Percentiles rank a stretch among this genome's conserved stretches.
Evolutionary conservation across 2,797 vertebrate genomes (phyloP).

Genomic region (Cetoscarus ocellatus): DNA sequence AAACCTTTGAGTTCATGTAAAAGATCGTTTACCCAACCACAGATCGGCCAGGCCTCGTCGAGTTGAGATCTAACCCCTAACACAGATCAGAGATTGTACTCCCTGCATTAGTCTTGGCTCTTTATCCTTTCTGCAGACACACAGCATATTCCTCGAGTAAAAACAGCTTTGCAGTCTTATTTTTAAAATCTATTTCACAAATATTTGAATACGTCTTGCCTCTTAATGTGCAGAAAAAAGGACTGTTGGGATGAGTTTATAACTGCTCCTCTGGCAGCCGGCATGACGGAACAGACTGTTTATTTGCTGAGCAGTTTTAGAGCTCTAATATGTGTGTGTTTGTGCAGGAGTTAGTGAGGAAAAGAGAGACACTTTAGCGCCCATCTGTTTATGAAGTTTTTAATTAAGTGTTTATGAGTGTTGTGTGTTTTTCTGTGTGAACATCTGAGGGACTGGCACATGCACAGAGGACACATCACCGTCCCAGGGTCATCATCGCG

Average conservation of each 20-base stretch:
- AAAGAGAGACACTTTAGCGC: constrained; percentile 4
- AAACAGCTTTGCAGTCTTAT: constrained; percentile 26
- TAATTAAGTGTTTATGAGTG: constrained; percentile 10
- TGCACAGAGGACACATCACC: constrained; percentile 2
- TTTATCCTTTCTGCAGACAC: constrained; percentile 18
- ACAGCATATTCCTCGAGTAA: neutral
- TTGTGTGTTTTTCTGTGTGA: constrained; percentile 23
- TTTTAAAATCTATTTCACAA: neutral
- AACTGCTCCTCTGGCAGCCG: constrained; percentile 27
- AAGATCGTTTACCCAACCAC: too few relatives aligned
- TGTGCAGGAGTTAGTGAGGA: neutral
- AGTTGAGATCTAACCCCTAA: too few relatives aligned
- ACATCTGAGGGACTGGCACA: constrained; percentile 27
- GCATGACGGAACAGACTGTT: constrained; percentile 6
- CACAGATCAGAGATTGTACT: neutral
- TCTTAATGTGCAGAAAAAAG: constrained; percentile 6
- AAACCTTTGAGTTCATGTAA: too few relatives aligned
- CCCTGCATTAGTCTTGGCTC: constrained; percentile 11
- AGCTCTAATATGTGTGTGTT: neutral
- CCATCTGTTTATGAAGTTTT: constrained; percentile 59
- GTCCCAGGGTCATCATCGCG: constrained; percentile 39
- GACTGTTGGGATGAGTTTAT: constrained; percentile 9
- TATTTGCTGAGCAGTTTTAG: constrained; percentile 9
- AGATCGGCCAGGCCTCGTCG: too few relatives aligned
- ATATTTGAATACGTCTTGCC: constrained; percentile 15